Percentiles rank a stretch among this genome's conserved stretches.
Evolutionary conservation across 2,888 invertebrate genomes (phyloP).

Genomic region (Lumbricus terrestris): DNA sequence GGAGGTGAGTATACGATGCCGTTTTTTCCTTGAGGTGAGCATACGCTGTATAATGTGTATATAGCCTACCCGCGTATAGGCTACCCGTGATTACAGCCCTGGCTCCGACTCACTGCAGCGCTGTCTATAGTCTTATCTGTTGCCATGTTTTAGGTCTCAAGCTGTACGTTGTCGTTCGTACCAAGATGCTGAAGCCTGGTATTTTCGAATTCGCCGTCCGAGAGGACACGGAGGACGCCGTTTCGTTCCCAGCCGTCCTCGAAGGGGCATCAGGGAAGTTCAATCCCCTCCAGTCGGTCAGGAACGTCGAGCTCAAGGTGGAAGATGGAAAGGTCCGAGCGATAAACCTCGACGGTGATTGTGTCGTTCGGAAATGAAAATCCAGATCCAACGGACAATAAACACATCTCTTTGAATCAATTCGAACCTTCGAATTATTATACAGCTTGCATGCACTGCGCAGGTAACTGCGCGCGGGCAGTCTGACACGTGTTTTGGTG

Average conservation of each 20-base stretch:
- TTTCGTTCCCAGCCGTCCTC: not conserved
- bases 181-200: not conserved
- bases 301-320: slow-evolving; percentile 26
- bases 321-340: slow-evolving; percentile 13
- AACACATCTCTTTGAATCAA: not conserved
- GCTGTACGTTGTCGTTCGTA: not conserved
- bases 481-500: not conserved
- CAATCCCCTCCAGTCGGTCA: slow-evolving; percentile 22
- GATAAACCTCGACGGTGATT: slow-evolving; percentile 22
- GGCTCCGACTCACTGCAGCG: too few relatives aligned
- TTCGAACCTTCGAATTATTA: not conserved
- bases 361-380: slow-evolving; percentile 19
- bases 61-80: too few relatives aligned
- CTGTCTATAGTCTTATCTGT: too few relatives aligned
- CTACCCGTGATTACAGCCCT: too few relatives aligned
- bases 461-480: not conserved
- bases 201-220: slow-evolving; percentile 17
- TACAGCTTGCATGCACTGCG: not conserved
- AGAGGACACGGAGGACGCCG: slow-evolving; percentile 20
- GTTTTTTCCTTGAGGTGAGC: too few relatives aligned
- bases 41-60: too few relatives aligned
- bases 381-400: not conserved
- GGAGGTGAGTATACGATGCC: too few relatives aligned
- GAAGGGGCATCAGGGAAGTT: slow-evolving; percentile 16
- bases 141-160: not conserved